Evolutionary conservation across 2,113 vertebrate species (phyloP), one percentile per base, ranked within the genome.

Genomic region (Macquaria ambigua): DNA sequence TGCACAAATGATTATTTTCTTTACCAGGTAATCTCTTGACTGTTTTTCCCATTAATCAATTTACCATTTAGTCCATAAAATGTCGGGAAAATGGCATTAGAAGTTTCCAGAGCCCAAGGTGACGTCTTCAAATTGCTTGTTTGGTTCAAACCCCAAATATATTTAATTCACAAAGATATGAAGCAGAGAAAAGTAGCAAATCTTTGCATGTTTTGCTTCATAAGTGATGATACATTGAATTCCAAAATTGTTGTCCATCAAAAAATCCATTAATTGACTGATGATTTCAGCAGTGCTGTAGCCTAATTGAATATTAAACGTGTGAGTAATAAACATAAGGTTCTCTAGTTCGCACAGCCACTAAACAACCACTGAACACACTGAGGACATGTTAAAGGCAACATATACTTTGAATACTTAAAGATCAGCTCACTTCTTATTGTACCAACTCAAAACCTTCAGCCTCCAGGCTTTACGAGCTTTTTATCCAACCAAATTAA

Each of bases 401-500:
- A 34, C 31, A 34, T 3, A 34, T 34, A 34, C 31, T 2, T 34
- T 34, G 31, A 34, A 34, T 34, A 34, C 31, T 34, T 34, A 34
- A 34, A 34, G 31, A 34, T 34, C 31, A 34, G 31, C 31, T 55
- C 41, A 31, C 12, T n/a, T 64, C 56, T 41, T 67, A 37, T 66
- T 55, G 79, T 77, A 62, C 14, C 41, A 21, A 28, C 76, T 73
- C 77, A 53, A 62, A 86, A 46, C 21, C 67, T 84, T 41, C 9
- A 50, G 61, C 89, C 75, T 34, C 50, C 2, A 43, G 81, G 88
- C 67, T 39, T 20, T 66, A 58, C 73, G 39, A 18, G 61, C 67
- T 75, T 81, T 34, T 81, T 23, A 91, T 92, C 62, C 76, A 81
- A 69, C 39, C 56, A 73, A 59, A 79, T 88, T 43, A 82, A 80